Percentiles rank a stretch among this genome's conserved stretches.
Evolutionary conservation across 2,113 vertebrate genomes (phyloP).

Genomic region (Serinus canaria): DNA sequence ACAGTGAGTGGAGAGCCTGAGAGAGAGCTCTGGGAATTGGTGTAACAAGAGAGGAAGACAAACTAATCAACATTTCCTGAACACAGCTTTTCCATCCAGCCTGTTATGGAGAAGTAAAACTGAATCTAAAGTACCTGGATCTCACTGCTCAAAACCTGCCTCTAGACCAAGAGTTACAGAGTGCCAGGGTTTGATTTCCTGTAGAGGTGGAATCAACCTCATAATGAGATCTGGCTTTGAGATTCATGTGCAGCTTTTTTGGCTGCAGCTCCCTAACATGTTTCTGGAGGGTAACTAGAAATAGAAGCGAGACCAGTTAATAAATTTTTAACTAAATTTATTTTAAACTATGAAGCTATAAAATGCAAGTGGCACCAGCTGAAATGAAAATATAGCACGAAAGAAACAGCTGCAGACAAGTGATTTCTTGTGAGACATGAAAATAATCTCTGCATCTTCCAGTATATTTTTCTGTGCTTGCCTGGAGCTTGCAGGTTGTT

Average conservation of each 20-base stretch:
- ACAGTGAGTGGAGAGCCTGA: background rate
- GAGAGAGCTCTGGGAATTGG: background rate
- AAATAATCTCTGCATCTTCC: background rate
- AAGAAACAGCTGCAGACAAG: background rate
- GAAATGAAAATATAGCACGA: constrained; percentile 4
- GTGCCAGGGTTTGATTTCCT: background rate
- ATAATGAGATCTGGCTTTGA: background rate
- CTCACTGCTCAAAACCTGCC: background rate
- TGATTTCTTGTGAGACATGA: background rate
- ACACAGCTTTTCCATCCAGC: background rate
- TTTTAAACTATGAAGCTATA: background rate
- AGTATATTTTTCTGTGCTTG: background rate
- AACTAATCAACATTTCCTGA: background rate
- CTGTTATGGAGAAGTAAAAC: background rate
- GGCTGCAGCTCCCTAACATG: background rate
- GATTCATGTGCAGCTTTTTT: background rate
- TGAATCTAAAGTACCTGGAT: background rate
- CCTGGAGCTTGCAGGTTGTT: background rate
- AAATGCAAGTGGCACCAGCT: constrained; percentile 4
- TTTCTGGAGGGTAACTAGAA: constrained; percentile 7
- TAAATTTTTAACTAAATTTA: constrained; percentile 31
- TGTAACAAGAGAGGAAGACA: background rate
- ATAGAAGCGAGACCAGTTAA: background rate
- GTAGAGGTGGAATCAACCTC: background rate
- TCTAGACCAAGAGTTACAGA: background rate